Evolutionary conservation across 2,113 vertebrate genomes (phyloP).

Genomic region (Clupea harengus): DNA sequence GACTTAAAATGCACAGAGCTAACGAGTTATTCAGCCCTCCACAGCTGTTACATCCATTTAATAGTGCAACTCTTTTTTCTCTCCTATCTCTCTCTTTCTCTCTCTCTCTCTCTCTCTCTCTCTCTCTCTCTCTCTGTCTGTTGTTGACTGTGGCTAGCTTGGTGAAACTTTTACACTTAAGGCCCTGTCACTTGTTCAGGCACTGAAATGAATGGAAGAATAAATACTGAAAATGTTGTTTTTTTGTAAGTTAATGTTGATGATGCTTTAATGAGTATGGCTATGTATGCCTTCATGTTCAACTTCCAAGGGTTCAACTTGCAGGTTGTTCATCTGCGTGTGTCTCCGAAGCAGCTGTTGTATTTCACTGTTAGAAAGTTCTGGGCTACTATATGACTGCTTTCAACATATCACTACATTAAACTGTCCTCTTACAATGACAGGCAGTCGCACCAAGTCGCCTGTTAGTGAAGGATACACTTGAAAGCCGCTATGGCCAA

Average conservation of each 20-base stretch:
- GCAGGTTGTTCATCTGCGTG: not conserved
- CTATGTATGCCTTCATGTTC: not conserved
- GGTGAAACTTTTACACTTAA: constrained; percentile 13
- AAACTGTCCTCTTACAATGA: not conserved
- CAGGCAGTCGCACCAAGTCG: not conserved
- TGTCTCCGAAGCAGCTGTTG: not conserved
- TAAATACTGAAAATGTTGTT: not conserved
- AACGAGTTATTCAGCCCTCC: constrained; percentile 73
- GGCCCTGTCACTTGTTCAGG: not conserved
- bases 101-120: constrained; percentile 19
- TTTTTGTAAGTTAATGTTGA: not conserved
- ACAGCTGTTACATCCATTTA: constrained; percentile 74
- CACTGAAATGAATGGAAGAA: not conserved
- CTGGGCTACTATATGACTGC: not conserved
- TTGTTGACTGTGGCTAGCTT: constrained; percentile 38
- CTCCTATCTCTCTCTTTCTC: not conserved
- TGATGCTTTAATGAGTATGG: not conserved
- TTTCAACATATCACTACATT: not conserved
- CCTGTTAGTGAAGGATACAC: not conserved
- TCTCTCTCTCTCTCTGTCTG: constrained; percentile 37
- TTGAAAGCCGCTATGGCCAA: not conserved
- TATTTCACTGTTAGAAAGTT: not conserved
- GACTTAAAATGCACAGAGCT: constrained; percentile 75
- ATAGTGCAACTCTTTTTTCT: constrained; percentile 56
- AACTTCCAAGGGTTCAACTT: not conserved